These are phyloP conservation scores for Bufo gargarizans DNA, from an alignment of 2,113 vertebrate species.

Conservation along the genomic window DNA sequence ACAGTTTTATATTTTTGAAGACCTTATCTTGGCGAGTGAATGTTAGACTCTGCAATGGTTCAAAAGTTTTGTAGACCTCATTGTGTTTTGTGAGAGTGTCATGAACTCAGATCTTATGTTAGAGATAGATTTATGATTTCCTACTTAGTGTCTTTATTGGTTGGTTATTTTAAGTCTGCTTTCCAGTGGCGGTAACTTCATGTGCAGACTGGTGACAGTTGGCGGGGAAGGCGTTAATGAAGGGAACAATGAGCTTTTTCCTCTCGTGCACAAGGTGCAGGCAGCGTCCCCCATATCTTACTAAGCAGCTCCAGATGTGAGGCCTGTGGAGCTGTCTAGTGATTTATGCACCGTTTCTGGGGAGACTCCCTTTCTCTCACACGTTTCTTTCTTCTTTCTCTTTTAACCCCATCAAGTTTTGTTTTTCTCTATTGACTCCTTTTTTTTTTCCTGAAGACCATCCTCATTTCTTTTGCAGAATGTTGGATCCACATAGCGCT, in stretches of 20 bases:
- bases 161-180: constrained; percentile 14
- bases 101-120: not conserved
- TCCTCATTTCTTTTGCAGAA: not conserved
- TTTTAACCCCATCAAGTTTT: constrained; percentile 19
- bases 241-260: constrained; percentile 31
- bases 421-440: constrained; percentile 5
- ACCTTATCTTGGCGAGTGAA: not conserved
- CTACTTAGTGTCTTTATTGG: not conserved
- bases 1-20: not conserved
- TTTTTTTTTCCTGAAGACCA: not conserved
- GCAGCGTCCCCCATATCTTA: constrained; percentile 31
- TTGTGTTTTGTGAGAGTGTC: not conserved
- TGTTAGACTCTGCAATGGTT: not conserved
- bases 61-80: not conserved
- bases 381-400: constrained; percentile 18
- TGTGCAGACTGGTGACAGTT: not conserved
- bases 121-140: constrained; percentile 1
- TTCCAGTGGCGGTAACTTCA: constrained; percentile 7
- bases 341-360: constrained; percentile 47
- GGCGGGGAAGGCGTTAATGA: constrained; percentile 46
- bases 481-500: constrained; percentile 1
- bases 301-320: constrained; percentile 55
- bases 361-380: constrained; percentile 28
- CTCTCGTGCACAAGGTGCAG: constrained; percentile 37
- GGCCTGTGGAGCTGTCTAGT: constrained; percentile 41